Percentiles rank a stretch among this genome's conserved stretches.
Conservation (phyloP, 2,888 invertebrate genomes). For the Hemicrepidius hirtus region DNA sequence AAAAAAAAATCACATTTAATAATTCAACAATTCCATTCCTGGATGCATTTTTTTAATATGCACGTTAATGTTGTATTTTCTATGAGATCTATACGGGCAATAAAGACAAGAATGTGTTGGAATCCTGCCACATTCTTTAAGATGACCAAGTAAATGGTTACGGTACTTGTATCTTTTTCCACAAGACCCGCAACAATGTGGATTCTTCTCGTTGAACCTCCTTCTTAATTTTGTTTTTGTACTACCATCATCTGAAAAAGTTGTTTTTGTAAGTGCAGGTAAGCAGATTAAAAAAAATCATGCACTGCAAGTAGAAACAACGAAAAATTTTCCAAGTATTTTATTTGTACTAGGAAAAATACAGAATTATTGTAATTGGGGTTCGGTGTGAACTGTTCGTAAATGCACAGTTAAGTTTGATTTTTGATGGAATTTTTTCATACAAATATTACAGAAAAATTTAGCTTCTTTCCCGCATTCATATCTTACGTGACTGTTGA, state of each 20-base stretch:
- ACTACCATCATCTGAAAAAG: background rate
- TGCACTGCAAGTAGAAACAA: no score
- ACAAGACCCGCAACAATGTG: constrained; percentile 6
- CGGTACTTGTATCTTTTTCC: constrained; percentile 14
- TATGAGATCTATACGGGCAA: constrained; percentile 73
- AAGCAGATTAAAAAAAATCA: no score
- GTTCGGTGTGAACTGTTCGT: background rate
- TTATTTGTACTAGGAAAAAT: no score
- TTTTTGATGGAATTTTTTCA: constrained; percentile 56
- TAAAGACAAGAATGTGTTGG: constrained; percentile 85
- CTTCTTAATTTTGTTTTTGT: constrained; percentile 26
- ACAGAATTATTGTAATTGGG: no score
- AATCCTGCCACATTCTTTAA: constrained; percentile 78
- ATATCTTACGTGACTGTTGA: constrained; percentile 74
- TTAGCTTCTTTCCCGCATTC: constrained; percentile 77
- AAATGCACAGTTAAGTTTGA: constrained; percentile 24
- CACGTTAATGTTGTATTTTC: constrained; percentile 50
- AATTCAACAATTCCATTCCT: constrained; percentile 6
- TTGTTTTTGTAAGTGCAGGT: no score
- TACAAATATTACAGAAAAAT: constrained; percentile 74
- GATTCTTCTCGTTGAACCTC: constrained; percentile 12
- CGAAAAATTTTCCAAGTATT: no score
- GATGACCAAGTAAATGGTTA: constrained; percentile 4
- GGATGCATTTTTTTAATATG: constrained; percentile 29
- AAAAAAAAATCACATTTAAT: background rate